Conservation (phyloP, 1,140 invertebrate genomes). For the Phortica variegata region DNA sequence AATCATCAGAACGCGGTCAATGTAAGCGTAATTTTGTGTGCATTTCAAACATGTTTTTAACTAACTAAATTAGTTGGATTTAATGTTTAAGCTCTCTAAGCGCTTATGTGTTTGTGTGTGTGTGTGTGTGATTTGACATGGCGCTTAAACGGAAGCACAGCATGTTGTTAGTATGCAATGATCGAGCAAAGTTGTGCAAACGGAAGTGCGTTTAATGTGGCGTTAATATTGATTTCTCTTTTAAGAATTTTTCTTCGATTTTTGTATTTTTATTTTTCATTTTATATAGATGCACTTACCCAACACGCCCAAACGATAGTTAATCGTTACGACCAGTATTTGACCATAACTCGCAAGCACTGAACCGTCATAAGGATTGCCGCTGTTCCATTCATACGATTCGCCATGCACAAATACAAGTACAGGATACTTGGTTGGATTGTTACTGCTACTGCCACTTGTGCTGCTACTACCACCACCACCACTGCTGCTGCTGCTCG, state of each 20-base stretch:
- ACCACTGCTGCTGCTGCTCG: conserved; percentile 12
- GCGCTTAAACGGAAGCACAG: too few relatives aligned
- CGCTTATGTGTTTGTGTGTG: neutral
- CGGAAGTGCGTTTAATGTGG: too few relatives aligned
- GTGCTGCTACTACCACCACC: conserved; percentile 17
- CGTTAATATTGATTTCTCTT: too few relatives aligned
- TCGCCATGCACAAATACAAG: conserved; percentile 95
- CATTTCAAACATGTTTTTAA: conserved; percentile 23
- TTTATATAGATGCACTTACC: conserved; percentile 67
- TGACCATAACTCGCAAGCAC: conserved; percentile 89
- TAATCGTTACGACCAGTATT: conserved; percentile 94
- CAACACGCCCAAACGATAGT: conserved; percentile 93
- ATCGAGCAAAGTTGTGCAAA: too few relatives aligned
- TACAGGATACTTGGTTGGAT: conserved; percentile 72
- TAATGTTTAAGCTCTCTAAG: neutral
- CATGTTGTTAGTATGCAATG: too few relatives aligned
- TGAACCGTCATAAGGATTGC: conserved; percentile 93
- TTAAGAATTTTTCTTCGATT: too few relatives aligned
- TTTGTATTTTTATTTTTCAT: conserved; percentile 5
- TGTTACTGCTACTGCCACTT: conserved; percentile 13
- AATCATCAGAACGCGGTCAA: neutral
- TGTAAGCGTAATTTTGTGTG: conserved; percentile 26
- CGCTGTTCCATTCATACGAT: conserved; percentile 94
- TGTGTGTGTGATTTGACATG: conserved; percentile 18
- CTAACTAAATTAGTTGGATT: neutral